Evolutionary conservation across 2,113 vertebrate species (phyloP), one percentile per base, ranked within the genome.

Genomic region (Antechinus stuartii): DNA sequence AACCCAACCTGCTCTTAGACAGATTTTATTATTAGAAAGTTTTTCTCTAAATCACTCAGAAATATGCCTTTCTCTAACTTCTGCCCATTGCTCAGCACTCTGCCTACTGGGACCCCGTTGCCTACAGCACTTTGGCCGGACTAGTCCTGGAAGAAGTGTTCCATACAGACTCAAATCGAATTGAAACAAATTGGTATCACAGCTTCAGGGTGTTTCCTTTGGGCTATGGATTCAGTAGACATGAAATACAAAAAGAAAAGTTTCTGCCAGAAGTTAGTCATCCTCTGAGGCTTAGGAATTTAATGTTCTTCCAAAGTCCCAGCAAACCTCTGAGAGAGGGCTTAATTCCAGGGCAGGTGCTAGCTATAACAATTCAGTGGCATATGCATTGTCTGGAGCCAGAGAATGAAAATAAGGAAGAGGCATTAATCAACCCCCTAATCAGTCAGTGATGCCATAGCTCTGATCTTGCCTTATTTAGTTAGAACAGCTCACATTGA

Each of bases 401-500:
- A 94, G 95, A 96, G 97, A 98, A 98, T 97, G 96, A 97, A 98
- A 99, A 98, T 98, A 98, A 98, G 97, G 95, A 97, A 97, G 95
- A 47, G 90, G 96, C 98, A 98, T 99, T 99, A 98, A 98, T 99
- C 98, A 98, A 96, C 96, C 97, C 90, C 96, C 96, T 98, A 98
- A 99, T 98, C 98, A 98, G 98, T 97, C 97, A 98, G 92, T 98
- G 97, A 98, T 98, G 96, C 95, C 98, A 98, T 98, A 98, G 98
- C 93, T 42, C 96, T 97, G 96, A 97, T 98, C 97, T 98, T 97
- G 95, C 95, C 97, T 93, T 96, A 98, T 98, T 98, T 98, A 97
- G 90, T 98, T 96, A 98, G 97, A 98, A 97, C 96, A 98, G 91
- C 97, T 98, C 93, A 93, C 92, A 97, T 97, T 94, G 97, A 99